Conservation (phyloP, 2,113 vertebrate genomes). For the Pseudolaguvia tuberculata region DNA sequence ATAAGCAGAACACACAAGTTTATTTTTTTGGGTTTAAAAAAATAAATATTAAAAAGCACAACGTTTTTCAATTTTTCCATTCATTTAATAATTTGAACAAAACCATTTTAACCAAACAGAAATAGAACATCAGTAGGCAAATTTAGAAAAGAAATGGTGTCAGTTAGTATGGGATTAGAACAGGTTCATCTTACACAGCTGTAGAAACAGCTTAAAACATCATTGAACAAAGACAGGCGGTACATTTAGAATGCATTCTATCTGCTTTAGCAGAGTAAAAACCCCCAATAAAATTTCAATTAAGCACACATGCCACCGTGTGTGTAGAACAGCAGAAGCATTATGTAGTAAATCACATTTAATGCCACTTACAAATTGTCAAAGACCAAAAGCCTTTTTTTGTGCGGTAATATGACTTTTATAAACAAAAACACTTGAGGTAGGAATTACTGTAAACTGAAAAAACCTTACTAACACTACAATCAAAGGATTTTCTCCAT, state of each 20-base stretch:
- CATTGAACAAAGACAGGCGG: not conserved
- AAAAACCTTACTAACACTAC: constrained; percentile 45
- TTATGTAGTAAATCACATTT: not conserved
- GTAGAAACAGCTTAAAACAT: not conserved
- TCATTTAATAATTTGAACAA: not conserved
- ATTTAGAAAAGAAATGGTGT: not conserved
- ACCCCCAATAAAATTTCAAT: not conserved
- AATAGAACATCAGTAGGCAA: not conserved
- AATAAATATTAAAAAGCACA: constrained; percentile 4
- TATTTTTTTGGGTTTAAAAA: not conserved
- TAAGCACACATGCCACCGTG: not conserved
- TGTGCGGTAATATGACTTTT: constrained; percentile 12
- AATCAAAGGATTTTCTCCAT: constrained; percentile 62
- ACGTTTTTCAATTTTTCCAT: not conserved
- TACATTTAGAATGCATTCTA: not conserved
- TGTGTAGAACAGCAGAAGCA: not conserved
- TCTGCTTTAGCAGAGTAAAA: constrained; percentile 1
- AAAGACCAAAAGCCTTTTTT: not conserved
- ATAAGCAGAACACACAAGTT: too few species aligned
- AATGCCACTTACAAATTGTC: not conserved
- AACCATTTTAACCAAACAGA: constrained; percentile 1
- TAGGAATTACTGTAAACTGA: constrained; percentile 59
- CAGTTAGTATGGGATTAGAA: not conserved
- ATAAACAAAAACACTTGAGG: constrained; percentile 54
- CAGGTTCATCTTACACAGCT: not conserved